Evolutionary conservation across 2,113 vertebrate species (phyloP), one percentile per base, ranked within the genome.

Genomic region (Microcebus lehilahytsara): DNA sequence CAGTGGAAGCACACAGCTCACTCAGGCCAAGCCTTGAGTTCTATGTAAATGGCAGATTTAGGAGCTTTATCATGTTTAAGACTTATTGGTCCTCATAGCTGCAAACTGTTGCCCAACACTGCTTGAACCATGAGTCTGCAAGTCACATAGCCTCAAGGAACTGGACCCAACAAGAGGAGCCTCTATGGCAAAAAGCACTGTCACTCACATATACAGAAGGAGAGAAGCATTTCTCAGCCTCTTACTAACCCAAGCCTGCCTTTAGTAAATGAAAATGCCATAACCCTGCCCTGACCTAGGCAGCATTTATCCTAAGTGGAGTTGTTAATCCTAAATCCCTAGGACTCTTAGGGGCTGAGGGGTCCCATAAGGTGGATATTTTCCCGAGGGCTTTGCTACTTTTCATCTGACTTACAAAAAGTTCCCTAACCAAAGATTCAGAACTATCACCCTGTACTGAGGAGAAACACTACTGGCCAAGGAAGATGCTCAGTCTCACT

Each of bases 231-330:
- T 64, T 67, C 69, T 89, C n/a, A 60, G 51, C 30, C 64, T 67
- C 17, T 80, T 74, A 49, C 13, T 89, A 84, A 85, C 23, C n/a
- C 11, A 40, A 49, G 19, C 30, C 32, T 95, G n/a, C 37, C 51
- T 97, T 79, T 77, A 37, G 71, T 66, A 90, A 96, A 71, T 49
- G 66, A 85, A 51, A 42, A 85, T 62, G 40, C 25, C 27, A 88
- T n/a, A 46, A 53, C 27, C 60, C 46, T 91, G 49, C 81, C 60
- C 69, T 85, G 16, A 71, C 34, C 42, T 86, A 30, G 30, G 81
- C 32, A 75, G 34, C 53, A 88, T 22, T 88, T 42, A 53, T 51
- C 62, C 60, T 30, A 71, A 87, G 30, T 56, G 30, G 32, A 32
- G 16, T 60, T 80, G 87, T 88, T 51, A 94, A 85, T 62, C 32